Base-by-base conservation (phyloP, 2,113 vertebrate genomes). In the Tyrannus savana region DNA sequence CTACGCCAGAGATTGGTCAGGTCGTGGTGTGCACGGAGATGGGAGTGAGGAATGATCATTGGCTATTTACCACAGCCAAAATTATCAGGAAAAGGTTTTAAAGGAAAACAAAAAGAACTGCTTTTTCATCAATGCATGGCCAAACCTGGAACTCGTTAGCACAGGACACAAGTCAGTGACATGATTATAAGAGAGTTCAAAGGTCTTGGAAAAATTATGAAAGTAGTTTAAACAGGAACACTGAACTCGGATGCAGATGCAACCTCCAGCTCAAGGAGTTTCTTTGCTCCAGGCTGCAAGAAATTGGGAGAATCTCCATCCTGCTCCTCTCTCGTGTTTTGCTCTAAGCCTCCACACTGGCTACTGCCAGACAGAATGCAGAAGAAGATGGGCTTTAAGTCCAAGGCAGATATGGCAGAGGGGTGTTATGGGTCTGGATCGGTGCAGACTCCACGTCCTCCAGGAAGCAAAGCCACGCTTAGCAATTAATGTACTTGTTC, bases 1-100 rank as follows among this genome's bases (percentile, higher is more conserved):
- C 72, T 75, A 7, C 0, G 0, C 24, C 55, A 37, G 24, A 76
- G 53, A 64, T 75, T 0, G 6, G 49, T 59, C 58, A 75, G 76
- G 41, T 56, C 0, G 0, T 19, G 37, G 46, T 69, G 53, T 41
- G 24, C 53, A n/a, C 0, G 0, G 53, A 86, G 31, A 69, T 2
- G 1, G 31, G 56, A 83, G 13, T 31, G 33, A 73, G 50, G 28
- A 71, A 64, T 39, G 22, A 41, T 64, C 23, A 5, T 53, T 76
- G 10, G 9, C 41, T 73, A 0, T 76, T 90, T 50, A 41, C 63
- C 50, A 63, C 59, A 93, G 33, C 27, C 31, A 63, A 83, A 90
- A 39, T 50, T 80, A 74, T 19, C 0, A 0, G 37, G 25, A 18
- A 86, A 74, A 90, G 30, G 49, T 69, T 89, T 76, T 74, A 42